Evolutionary conservation across 1,140 invertebrate genomes (phyloP).

Genomic region (Macrostomum lignano): DNA sequence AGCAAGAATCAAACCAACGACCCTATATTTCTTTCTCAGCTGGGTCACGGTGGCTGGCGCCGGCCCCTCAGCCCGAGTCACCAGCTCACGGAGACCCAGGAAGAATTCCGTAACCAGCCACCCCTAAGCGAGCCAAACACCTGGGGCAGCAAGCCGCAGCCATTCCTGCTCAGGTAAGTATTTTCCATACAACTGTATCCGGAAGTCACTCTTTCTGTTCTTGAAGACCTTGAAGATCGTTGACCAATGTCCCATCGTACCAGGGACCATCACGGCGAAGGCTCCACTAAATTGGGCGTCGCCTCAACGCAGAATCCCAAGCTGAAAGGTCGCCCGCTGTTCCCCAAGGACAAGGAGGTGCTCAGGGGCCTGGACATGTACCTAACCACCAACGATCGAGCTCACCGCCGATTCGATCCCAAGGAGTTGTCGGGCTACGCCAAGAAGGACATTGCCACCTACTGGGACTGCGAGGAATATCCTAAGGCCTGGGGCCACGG

Average conservation of each 20-base stretch:
- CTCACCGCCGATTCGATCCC: conserved; percentile 18
- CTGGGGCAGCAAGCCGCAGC: conserved; percentile 12
- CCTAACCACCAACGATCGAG: conserved; percentile 20
- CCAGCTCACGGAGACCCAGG: conserved; percentile 21
- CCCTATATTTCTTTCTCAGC: too few species aligned
- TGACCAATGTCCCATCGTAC: too few species aligned
- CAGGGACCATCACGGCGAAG: too few species aligned
- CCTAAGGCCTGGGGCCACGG: conserved; percentile 24
- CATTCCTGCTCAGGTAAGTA: conserved; percentile 13
- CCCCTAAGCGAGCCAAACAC: conserved; percentile 11
- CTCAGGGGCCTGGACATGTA: conserved; percentile 21
- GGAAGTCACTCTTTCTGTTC: conserved; percentile 14
- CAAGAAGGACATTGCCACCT: conserved; percentile 23
- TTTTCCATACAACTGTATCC: conserved; percentile 18
- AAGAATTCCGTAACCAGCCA: conserved; percentile 13
- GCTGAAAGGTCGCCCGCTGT: conserved; percentile 17
- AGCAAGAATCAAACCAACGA: too few species aligned
- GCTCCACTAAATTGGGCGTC: too few species aligned
- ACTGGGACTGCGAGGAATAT: conserved; percentile 25
- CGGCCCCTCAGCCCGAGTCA: conserved; percentile 25
- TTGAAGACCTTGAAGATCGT: conserved; percentile 2
- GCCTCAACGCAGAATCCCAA: conserved; percentile 19
- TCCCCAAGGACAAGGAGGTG: conserved; percentile 18
- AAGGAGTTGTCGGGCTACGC: conserved; percentile 17
- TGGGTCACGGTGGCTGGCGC: conserved; percentile 22